These are phyloP conservation scores for Saturnia pavonia DNA, from an alignment of 2,888 invertebrate genomes.

Conservation along the genomic window DNA sequence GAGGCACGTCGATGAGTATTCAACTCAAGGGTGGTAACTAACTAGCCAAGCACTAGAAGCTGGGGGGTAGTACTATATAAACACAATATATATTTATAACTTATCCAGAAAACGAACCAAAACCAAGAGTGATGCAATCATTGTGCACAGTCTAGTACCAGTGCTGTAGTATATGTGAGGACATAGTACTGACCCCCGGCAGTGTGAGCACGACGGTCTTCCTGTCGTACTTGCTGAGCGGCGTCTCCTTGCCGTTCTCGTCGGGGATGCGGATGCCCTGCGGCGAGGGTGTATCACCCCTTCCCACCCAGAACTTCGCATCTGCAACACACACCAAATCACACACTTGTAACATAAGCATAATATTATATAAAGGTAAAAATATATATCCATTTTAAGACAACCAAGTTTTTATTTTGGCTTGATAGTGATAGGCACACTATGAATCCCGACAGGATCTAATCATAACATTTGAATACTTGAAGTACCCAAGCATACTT, in stretches of 20 bases:
- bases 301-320: conserved; percentile 96
- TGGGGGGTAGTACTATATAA: no score
- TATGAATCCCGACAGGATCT: no score
- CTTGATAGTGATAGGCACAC: no score
- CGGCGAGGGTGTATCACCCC: conserved; percentile 89
- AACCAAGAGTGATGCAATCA: no score
- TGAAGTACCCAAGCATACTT: no score
- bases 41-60: no score
- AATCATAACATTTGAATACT: no score
- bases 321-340: conserved; percentile 84
- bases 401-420: neutral
- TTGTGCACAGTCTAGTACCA: neutral
- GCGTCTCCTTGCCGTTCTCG: conserved; percentile 93
- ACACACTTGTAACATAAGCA: neutral
- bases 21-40: no score
- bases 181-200: conserved; percentile 82
- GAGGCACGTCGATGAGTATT: no score
- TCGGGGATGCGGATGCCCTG: conserved; percentile 93
- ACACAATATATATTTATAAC: no score
- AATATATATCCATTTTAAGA: neutral
- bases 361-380: no score
- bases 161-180: neutral
- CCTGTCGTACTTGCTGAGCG: conserved; percentile 89
- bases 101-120: no score
- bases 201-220: conserved; percentile 95